Evolutionary conservation across 2,888 invertebrate genomes (phyloP).

Genomic region (Troides oblongomaculatus): DNA sequence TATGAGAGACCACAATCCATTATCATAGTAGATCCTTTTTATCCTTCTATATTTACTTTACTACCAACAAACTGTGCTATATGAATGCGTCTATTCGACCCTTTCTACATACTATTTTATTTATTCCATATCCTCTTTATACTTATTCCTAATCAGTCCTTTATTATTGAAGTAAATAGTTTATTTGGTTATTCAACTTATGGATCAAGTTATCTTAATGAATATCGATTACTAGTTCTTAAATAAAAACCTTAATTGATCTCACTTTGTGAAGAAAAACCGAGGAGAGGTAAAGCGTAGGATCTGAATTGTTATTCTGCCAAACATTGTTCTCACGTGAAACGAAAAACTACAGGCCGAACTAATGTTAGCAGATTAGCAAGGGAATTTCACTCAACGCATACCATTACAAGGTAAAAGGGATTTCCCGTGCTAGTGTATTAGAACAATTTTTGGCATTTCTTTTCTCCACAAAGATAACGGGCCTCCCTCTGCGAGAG

Average conservation of each 20-base stretch:
- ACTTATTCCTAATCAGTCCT: too few relatives aligned
- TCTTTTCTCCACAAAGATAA: constrained; percentile 66
- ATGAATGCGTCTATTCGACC: background rate
- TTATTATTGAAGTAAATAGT: too few relatives aligned
- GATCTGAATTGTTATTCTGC: background rate
- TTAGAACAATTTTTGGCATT: constrained; percentile 66
- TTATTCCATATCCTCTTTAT: too few relatives aligned
- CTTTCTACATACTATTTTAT: background rate
- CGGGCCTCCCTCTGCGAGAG: constrained; percentile 56
- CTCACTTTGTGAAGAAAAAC: too few relatives aligned
- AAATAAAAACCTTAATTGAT: too few relatives aligned
- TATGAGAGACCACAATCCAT: background rate
- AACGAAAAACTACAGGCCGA: constrained; percentile 21
- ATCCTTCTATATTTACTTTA: background rate
- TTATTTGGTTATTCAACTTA: too few relatives aligned
- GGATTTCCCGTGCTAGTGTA: constrained; percentile 32
- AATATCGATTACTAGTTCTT: too few relatives aligned
- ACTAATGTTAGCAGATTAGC: constrained; percentile 23
- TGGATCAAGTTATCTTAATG: too few relatives aligned
- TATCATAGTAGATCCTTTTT: background rate
- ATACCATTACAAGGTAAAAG: constrained; percentile 24
- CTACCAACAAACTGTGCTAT: background rate
- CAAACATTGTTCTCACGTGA: background rate
- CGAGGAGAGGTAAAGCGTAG: background rate
- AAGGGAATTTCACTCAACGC: constrained; percentile 25